These are phyloP conservation scores for Bradypodion pumilum DNA, from an alignment of 2,797 vertebrate species.

Conservation along the genomic window DNA sequence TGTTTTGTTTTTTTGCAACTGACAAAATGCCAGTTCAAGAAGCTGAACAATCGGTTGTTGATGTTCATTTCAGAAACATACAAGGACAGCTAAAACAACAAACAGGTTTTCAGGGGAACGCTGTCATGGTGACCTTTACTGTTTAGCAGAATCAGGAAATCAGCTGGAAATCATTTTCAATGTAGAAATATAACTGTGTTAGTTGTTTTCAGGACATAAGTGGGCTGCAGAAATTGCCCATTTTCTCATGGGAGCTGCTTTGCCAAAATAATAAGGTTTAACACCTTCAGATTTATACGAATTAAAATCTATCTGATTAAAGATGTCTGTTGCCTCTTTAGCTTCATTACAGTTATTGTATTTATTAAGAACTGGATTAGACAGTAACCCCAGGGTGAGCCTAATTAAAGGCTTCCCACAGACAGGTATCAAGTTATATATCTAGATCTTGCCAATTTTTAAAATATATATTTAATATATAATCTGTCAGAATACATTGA, in stretches of 20 bases:
- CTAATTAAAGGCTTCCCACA: conserved; percentile 17
- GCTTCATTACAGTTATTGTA: neutral
- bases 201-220: conserved; percentile 20
- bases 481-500: neutral
- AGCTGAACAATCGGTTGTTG: conserved; percentile 38
- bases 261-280: conserved; percentile 10
- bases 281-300: conserved; percentile 16
- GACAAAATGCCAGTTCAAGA: conserved; percentile 20
- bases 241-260: conserved; percentile 9
- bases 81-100: conserved; percentile 25
- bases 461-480: no score
- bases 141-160: conserved; percentile 35
- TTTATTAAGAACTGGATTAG: conserved; percentile 8
- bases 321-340: conserved; percentile 22
- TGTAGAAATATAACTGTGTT: conserved; percentile 8
- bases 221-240: neutral
- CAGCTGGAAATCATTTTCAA: conserved; percentile 31
- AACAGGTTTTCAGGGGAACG: neutral
- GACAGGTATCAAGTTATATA: neutral
- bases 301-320: conserved; percentile 13
- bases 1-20: neutral
- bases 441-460: no score
- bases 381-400: conserved; percentile 2
- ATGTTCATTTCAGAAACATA: conserved; percentile 42
- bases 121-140: conserved; percentile 29